Base-by-base conservation (phyloP, 1,140 invertebrate species). In the Aphelinus atriplicis region DNA sequence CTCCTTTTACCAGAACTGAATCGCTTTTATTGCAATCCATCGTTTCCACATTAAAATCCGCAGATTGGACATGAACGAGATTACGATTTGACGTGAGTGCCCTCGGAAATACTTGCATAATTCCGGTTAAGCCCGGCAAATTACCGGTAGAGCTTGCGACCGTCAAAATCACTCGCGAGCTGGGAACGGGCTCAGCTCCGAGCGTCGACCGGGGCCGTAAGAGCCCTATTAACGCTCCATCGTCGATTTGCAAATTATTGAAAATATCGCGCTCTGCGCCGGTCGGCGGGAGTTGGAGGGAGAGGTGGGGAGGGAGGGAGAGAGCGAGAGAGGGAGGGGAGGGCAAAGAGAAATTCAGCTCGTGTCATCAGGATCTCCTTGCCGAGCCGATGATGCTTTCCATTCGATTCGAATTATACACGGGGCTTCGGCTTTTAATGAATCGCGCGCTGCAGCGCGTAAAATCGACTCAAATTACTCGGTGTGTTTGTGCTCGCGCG, bases 391-490 rank as follows among this genome's bases (percentile, higher is more conserved):
- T 64, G 47, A 64, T 64, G 62, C 47, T 64, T 64, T 64, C 48
- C 9, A 10, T 9, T 48, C 10, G 62, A 7, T 47, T 48, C 7
- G 4, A 64, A 64, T 64, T 64, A 42, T 65, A 53, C 63, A 53
- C 63, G 63, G 63, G 63, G 48, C 50, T 43, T 3, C 63, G 63
- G 48, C 62, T 64, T 50, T 64, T 64, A 50, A 64, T 64, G 46
- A 64, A 64, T 10, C 10, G 46, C 51, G 51, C 9, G 4, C 46
- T 48, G 62, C 62, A 64, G 62, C 7, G 46, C 26, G 7, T 2
- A 64, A 64, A 64, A 64, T 64, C 47, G 46, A 26, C 26, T 26
- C 26, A 26, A 26, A 26, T 26, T 26, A 26, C 26, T 26, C 26
- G 26, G 26, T 26, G 26, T 26, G 26, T 26, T 26, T 26, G 26